These are phyloP conservation scores for Trichoplusia ni DNA, from an alignment of 1,140 invertebrate genomes.

Conservation along the genomic window DNA sequence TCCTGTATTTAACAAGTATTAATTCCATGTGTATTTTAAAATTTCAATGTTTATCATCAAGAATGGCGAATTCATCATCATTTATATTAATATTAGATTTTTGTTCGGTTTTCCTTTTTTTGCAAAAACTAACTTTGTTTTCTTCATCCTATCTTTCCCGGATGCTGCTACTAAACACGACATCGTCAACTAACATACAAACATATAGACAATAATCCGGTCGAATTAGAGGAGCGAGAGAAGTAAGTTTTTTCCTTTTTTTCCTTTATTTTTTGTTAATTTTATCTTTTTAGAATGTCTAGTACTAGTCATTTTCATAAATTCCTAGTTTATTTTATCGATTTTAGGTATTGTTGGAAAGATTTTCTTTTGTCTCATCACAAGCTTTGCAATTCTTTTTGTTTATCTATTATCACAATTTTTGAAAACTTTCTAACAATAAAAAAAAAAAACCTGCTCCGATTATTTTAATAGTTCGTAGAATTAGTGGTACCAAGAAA, in stretches of 20 bases:
- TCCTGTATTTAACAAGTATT: too few relatives aligned
- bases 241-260: conserved; percentile 86
- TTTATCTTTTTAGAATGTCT: conserved; percentile 20
- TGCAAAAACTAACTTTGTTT: conserved; percentile 43
- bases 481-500: background rate
- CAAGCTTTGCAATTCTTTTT: background rate
- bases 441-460: too few relatives aligned
- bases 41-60: background rate
- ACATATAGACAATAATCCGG: conserved; percentile 87
- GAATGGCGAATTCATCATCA: background rate
- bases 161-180: conserved; percentile 62
- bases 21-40: background rate
- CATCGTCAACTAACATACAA: conserved; percentile 48
- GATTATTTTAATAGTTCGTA: conserved; percentile 5
- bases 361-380: background rate
- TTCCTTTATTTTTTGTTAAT: conserved; percentile 26
- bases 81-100: background rate
- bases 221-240: conserved; percentile 90
- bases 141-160: conserved; percentile 43
- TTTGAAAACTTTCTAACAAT: conserved; percentile 18
- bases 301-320: conserved; percentile 14
- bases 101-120: conserved; percentile 10
- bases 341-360: conserved; percentile 23
- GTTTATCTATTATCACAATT: conserved; percentile 24
- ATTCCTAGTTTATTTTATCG: conserved; percentile 10